Evolutionary conservation across 2,797 vertebrate species (phyloP).

Genomic region (Phoeniculus purpureus): DNA sequence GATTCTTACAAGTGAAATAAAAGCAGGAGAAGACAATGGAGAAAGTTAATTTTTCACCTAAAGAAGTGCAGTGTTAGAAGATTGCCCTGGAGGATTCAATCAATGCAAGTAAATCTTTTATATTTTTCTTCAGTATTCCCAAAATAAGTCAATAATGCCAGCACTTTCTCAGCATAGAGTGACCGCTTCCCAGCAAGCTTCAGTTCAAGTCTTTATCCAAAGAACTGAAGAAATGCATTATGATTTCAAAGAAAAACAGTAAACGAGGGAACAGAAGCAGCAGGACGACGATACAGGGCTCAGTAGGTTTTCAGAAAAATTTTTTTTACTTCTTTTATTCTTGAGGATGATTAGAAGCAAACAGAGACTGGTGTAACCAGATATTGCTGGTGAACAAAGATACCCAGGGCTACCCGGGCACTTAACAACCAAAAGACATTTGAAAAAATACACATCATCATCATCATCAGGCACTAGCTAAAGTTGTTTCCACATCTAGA

Average conservation of each 20-base stretch:
- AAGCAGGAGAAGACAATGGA: constrained; percentile 14
- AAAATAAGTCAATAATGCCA: constrained; percentile 56
- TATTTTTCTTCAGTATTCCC: constrained; percentile 44
- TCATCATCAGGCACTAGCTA: background rate
- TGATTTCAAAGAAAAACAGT: constrained; percentile 63
- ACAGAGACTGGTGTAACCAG: background rate
- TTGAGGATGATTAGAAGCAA: background rate
- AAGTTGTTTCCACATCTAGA: background rate
- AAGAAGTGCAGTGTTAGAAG: constrained; percentile 27
- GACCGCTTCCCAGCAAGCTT: constrained; percentile 44
- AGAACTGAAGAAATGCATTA: constrained; percentile 58
- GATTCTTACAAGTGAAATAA: constrained; percentile 39
- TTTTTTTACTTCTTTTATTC: background rate
- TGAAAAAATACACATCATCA: background rate
- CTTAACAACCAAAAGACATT: background rate
- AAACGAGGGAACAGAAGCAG: constrained; percentile 53
- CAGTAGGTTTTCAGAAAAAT: constrained; percentile 29
- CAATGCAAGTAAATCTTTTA: constrained; percentile 43
- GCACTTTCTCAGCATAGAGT: constrained; percentile 25
- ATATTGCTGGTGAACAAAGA: background rate
- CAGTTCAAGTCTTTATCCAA: constrained; percentile 64
- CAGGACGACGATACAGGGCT: constrained; percentile 26
- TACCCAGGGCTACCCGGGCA: background rate
- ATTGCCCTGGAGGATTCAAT: constrained; percentile 51
- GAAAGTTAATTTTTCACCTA: constrained; percentile 54